Evolutionary conservation across 92 coral and sea anemone species (phyloP).

Genomic region (Actinernus sp.): DNA sequence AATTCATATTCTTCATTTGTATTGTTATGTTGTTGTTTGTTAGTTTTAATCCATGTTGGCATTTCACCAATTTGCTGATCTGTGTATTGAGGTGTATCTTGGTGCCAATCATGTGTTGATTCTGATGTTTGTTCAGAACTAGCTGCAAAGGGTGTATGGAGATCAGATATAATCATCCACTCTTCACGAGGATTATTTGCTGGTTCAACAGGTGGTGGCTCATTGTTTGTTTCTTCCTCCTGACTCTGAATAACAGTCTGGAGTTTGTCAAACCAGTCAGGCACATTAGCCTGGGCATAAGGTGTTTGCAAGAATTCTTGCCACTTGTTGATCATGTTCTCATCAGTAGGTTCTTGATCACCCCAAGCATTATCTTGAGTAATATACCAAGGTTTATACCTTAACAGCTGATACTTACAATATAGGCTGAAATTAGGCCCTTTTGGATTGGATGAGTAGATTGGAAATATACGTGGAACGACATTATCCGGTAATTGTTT

Average conservation of each 20-base stretch:
- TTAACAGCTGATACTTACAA: conserved; percentile 72
- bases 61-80: conserved; percentile 61
- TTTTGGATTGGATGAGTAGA: conserved; percentile 64
- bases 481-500: conserved; percentile 50
- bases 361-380: conserved; percentile 67
- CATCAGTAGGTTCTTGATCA: conserved; percentile 41
- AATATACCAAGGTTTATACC: conserved; percentile 45
- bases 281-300: conserved; percentile 42
- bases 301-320: conserved; percentile 55
- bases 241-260: conserved; percentile 48
- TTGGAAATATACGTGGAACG: conserved; percentile 49
- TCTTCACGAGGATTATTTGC: conserved; percentile 32
- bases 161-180: conserved; percentile 63
- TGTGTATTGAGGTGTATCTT: conserved; percentile 37
- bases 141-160: conserved; percentile 32
- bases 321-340: neutral
- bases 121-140: neutral
- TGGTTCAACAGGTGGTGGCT: neutral
- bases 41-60: conserved; percentile 48
- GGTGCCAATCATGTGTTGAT: conserved; percentile 35
- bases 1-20: conserved; percentile 1
- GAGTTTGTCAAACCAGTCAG: conserved; percentile 69
- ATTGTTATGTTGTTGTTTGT: conserved; percentile 8
- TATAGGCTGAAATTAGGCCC: conserved; percentile 49
- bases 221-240: conserved; percentile 40